A percentile compares a stretch with the other conserved stretches of the same genome.
Conservation (phyloP, 92 coral and sea anemone genomes). For the Zoanthus solanderi region DNA sequence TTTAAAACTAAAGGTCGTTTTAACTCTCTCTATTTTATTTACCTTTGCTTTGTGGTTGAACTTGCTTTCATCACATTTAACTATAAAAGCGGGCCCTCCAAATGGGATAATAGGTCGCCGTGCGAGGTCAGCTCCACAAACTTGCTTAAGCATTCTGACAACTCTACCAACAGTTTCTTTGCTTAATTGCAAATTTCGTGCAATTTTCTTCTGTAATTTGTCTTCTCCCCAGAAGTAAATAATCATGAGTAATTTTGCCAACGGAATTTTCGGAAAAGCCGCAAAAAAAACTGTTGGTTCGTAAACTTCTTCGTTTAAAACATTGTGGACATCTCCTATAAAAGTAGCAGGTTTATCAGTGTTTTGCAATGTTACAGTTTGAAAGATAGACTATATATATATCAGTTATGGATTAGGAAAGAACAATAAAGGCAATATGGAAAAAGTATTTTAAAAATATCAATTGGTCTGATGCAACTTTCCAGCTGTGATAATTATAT, state of each 20-base stretch:
- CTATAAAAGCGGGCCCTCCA: slow-evolving; percentile 44
- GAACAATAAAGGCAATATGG: not conserved
- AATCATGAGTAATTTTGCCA: slow-evolving; percentile 15
- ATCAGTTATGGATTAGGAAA: not conserved
- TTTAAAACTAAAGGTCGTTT: too few species aligned
- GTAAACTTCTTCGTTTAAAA: slow-evolving; percentile 15
- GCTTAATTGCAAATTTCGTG: not conserved
- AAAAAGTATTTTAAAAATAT: too few species aligned
- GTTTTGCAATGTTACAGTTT: too few species aligned
- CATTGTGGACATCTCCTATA: slow-evolving; percentile 48
- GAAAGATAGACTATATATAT: too few species aligned
- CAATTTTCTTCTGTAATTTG: not conserved
- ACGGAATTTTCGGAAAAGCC: not conserved
- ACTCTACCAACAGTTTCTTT: slow-evolving; percentile 8
- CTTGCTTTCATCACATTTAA: slow-evolving; percentile 24
- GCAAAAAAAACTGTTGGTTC: slow-evolving; percentile 40
- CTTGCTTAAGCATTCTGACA: slow-evolving; percentile 4
- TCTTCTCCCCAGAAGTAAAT: slow-evolving; percentile 5
- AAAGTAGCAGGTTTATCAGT: not conserved
- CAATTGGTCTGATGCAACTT: too few species aligned
- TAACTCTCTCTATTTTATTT: too few species aligned
- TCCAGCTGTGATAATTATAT: too few species aligned
- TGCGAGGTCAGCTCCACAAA: slow-evolving; percentile 28
- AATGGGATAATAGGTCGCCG: slow-evolving; percentile 36
- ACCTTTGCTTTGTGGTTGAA: not conserved